Percentiles rank a stretch among this genome's conserved stretches.
phyloP scores from a whole-genome alignment of 2,797 vertebrate species.

The Galagoides demidoff region DNA sequence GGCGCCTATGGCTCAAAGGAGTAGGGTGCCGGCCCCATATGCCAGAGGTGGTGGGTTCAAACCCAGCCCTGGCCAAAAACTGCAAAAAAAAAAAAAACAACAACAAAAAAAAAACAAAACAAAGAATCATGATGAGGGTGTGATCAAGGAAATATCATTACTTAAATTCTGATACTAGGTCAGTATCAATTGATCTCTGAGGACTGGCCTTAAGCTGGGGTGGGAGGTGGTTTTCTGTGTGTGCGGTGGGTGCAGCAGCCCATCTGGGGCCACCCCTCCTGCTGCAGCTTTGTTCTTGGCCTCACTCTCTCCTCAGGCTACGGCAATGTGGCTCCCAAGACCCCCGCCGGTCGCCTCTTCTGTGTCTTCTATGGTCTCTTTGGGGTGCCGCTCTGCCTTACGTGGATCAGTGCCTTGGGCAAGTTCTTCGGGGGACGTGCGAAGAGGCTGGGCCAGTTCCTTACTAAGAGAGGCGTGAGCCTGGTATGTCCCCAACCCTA shows the following conservation, averaged over 20 bases:
- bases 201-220: not conserved
- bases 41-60: too few relatives aligned
- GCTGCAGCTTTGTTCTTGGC: not conserved
- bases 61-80: too few relatives aligned
- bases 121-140: not conserved
- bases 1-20: too few relatives aligned
- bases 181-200: not conserved
- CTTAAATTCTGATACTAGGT: not conserved
- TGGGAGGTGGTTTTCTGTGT: too few relatives aligned
- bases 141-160: not conserved
- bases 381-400: constrained; percentile 97
- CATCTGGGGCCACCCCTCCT: too few relatives aligned
- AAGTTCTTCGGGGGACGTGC: constrained; percentile 99
- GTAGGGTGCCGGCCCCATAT: too few relatives aligned
- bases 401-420: constrained; percentile 98
- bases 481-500: constrained; percentile 88
- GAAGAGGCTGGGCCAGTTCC: constrained; percentile 96
- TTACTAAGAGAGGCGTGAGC: constrained; percentile 96
- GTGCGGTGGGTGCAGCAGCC: not conserved
- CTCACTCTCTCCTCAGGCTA: constrained; percentile 88
- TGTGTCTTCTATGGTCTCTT: constrained; percentile 99
- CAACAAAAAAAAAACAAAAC: not conserved
- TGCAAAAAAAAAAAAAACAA: too few relatives aligned
- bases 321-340: constrained; percentile 98
- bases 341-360: constrained; percentile 93